Percentiles rank a stretch among this genome's conserved stretches.
Evolutionary conservation across 1,140 invertebrate species (phyloP).

Genomic region (Paraescarpia echinospica): DNA sequence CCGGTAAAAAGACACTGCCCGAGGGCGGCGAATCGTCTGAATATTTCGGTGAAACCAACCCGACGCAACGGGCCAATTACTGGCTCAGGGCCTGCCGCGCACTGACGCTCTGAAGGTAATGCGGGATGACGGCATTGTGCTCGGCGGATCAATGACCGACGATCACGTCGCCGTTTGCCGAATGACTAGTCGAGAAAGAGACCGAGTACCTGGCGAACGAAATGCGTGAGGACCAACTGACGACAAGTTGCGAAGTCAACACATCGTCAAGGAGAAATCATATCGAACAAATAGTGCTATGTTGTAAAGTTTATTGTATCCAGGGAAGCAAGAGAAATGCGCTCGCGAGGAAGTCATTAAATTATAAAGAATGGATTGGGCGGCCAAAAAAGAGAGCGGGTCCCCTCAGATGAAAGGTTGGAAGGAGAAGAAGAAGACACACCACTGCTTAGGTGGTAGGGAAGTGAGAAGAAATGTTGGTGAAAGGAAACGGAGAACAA

Average conservation of each 20-base stretch:
- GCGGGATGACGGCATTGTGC: neutral
- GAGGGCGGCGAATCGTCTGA: neutral
- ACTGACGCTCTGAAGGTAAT: neutral
- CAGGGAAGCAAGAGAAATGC: too few relatives aligned
- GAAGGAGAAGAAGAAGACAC: neutral
- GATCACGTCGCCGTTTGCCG: neutral
- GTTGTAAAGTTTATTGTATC: too few relatives aligned
- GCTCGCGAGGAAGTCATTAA: too few relatives aligned
- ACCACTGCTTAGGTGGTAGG: too few relatives aligned
- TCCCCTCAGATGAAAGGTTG: too few relatives aligned
- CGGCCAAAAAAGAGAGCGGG: too few relatives aligned
- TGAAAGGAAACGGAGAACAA: neutral
- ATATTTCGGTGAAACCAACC: neutral
- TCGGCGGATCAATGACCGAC: neutral
- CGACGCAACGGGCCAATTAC: neutral
- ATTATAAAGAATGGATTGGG: too few relatives aligned
- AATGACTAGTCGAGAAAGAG: neutral
- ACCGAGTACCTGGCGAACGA: neutral
- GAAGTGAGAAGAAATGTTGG: neutral
- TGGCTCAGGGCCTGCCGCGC: neutral
- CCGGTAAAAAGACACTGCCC: neutral
- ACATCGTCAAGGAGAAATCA: too few relatives aligned
- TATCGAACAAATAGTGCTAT: too few relatives aligned
- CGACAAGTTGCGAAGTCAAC: too few relatives aligned
- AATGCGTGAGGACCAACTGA: neutral